Percentiles rank a stretch among this genome's conserved stretches.
Conservation (phyloP, 2,888 invertebrate species). For the Nebria salina region DNA sequence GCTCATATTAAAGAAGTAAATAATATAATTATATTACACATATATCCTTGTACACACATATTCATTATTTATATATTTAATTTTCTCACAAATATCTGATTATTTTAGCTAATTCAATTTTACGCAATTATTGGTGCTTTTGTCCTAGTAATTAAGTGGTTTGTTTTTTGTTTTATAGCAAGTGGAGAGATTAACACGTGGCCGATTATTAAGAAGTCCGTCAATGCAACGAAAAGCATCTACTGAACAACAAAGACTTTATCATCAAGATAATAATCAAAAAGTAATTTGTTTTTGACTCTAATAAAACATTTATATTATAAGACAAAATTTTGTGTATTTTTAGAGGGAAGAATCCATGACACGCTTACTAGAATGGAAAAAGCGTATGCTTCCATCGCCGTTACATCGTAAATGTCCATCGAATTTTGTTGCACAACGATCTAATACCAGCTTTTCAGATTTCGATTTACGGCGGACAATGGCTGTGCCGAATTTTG, state of each 20-base stretch:
- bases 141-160: neutral
- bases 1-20: constrained; percentile 18
- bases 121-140: too few relatives aligned
- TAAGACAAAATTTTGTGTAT: constrained; percentile 45
- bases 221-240: neutral
- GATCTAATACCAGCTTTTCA: constrained; percentile 12
- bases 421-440: neutral
- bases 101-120: too few relatives aligned
- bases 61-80: too few relatives aligned
- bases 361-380: constrained; percentile 91
- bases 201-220: neutral
- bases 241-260: neutral
- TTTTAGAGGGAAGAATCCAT: constrained; percentile 87
- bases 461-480: constrained; percentile 19
- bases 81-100: too few relatives aligned
- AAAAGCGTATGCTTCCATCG: constrained; percentile 90
- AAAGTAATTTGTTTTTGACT: neutral
- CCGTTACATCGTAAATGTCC: constrained; percentile 78
- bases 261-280: neutral
- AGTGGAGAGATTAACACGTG: neutral
- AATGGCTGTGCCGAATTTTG: constrained; percentile 18
- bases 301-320: neutral
- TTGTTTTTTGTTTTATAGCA: neutral
- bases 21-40: neutral
- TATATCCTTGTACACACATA: neutral